These are phyloP conservation scores for Cotesia chilonis DNA, from an alignment of 1,140 invertebrate genomes.

Conservation along the genomic window DNA sequence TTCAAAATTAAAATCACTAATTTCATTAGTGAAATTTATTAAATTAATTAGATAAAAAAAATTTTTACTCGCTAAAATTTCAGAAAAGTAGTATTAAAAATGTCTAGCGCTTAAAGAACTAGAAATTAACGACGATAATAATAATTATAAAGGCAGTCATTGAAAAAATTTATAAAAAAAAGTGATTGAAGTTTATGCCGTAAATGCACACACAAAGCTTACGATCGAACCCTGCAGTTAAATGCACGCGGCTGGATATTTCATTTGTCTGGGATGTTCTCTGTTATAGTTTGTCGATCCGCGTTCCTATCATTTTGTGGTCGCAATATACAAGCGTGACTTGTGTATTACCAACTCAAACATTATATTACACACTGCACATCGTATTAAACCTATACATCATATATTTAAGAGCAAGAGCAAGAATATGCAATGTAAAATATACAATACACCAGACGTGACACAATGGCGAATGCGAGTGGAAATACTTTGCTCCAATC, in stretches of 20 bases:
- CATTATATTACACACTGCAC: not conserved
- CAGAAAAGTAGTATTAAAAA: not conserved
- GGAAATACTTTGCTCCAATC: not conserved
- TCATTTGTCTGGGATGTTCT: not conserved
- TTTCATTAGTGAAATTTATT: too few species aligned
- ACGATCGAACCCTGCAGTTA: conserved; percentile 27
- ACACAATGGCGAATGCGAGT: not conserved
- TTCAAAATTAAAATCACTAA: too few species aligned
- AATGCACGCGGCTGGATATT: conserved; percentile 18
- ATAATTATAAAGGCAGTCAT: not conserved
- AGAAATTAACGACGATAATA: not conserved
- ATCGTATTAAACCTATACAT: not conserved
- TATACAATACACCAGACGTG: too few species aligned
- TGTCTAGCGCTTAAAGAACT: not conserved
- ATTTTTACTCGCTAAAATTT: too few species aligned
- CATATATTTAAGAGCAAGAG: not conserved
- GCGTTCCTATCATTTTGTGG: conserved; percentile 27
- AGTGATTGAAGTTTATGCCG: conserved; percentile 8
- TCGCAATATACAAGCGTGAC: not conserved
- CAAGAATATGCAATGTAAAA: not conserved
- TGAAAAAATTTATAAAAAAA: not conserved
- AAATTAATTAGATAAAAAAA: too few species aligned
- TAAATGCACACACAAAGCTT: conserved; percentile 11
- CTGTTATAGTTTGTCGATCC: conserved; percentile 11
- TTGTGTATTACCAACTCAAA: not conserved